Percentiles rank a stretch among this genome's conserved stretches.
Conservation (phyloP, 2,888 invertebrate species). For the Odontocerum albicorne region DNA sequence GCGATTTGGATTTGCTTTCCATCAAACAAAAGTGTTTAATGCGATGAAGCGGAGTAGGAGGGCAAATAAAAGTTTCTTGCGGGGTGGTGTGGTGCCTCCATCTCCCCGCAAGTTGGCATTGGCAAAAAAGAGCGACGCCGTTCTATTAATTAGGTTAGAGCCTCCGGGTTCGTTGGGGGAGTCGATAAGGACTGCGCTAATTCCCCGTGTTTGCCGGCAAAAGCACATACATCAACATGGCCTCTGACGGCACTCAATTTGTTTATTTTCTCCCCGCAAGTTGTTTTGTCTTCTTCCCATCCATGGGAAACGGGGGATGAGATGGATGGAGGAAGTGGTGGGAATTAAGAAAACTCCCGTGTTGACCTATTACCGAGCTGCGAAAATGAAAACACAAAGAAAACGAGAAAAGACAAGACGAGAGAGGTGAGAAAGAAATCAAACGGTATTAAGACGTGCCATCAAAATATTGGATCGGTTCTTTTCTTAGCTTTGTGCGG, state of each 20-base stretch:
- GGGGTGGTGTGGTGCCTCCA: conserved; percentile 7
- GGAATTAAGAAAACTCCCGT: conserved; percentile 23
- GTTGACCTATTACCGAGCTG: conserved; percentile 31
- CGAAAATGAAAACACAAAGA: conserved; percentile 29
- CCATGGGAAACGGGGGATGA: neutral
- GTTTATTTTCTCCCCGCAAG: conserved; percentile 29
- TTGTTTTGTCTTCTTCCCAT: conserved; percentile 30
- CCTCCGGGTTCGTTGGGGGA: conserved; percentile 12
- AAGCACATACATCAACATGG: conserved; percentile 29
- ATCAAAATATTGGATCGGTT: conserved; percentile 24
- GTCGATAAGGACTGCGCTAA: conserved; percentile 26
- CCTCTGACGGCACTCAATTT: conserved; percentile 25
- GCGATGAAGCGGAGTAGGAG: conserved; percentile 19
- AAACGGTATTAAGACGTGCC: conserved; percentile 20
- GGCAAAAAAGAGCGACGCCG: conserved; percentile 16
- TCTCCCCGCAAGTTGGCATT: conserved; percentile 3
- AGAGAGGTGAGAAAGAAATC: conserved; percentile 21
- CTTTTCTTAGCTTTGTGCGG: no score
- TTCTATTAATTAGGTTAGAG: conserved; percentile 34
- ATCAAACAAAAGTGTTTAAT: conserved; percentile 24
- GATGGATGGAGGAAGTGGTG: conserved; percentile 7
- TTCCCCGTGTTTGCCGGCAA: conserved; percentile 27
- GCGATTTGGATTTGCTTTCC: conserved; percentile 19
- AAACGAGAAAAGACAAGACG: conserved; percentile 11
- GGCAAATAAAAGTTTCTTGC: conserved; percentile 18